These are phyloP conservation scores for Aspidiotus rigidus DNA, from an alignment of 2,888 invertebrate species.

Conservation along the genomic window DNA sequence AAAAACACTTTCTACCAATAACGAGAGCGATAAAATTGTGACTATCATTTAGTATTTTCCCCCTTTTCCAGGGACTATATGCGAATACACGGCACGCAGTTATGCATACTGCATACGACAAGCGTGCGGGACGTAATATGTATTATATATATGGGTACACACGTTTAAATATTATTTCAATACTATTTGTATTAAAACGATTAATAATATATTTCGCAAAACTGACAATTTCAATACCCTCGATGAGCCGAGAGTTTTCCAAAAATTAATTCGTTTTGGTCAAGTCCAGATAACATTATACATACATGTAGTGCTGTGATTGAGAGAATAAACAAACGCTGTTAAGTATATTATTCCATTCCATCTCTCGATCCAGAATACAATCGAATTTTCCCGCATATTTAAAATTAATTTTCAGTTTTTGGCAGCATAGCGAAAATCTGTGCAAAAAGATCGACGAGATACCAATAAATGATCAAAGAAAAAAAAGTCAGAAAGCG, in stretches of 20 bases:
- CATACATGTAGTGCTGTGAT: conserved; percentile 12
- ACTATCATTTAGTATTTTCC: conserved; percentile 23
- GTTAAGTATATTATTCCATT: conserved; percentile 21
- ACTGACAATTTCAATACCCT: conserved; percentile 32
- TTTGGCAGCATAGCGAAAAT: too few species aligned
- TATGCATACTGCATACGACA: conserved; percentile 18
- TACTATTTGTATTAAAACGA: conserved; percentile 33
- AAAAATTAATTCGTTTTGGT: conserved; percentile 28
- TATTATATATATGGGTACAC: conserved; percentile 2
- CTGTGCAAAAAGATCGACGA: neutral
- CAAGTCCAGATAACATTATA: neutral
- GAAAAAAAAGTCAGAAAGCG: neutral
- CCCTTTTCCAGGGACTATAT: neutral
- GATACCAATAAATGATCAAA: neutral
- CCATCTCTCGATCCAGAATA: neutral
- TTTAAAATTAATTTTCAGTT: too few species aligned
- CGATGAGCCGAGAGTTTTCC: conserved; percentile 24
- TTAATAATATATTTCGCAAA: conserved; percentile 30
- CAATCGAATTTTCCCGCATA: neutral
- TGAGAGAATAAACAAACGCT: conserved; percentile 20
- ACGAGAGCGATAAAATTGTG: conserved; percentile 29
- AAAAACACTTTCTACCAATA: conserved; percentile 30
- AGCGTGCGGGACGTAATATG: too few species aligned
- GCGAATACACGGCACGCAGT: conserved; percentile 9
- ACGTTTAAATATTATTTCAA: conserved; percentile 31